A percentile compares a stretch with the other conserved stretches of the same genome.
Evolutionary conservation across 2,797 vertebrate genomes (phyloP).

Genomic region (Catamblyrhynchus diadema): DNA sequence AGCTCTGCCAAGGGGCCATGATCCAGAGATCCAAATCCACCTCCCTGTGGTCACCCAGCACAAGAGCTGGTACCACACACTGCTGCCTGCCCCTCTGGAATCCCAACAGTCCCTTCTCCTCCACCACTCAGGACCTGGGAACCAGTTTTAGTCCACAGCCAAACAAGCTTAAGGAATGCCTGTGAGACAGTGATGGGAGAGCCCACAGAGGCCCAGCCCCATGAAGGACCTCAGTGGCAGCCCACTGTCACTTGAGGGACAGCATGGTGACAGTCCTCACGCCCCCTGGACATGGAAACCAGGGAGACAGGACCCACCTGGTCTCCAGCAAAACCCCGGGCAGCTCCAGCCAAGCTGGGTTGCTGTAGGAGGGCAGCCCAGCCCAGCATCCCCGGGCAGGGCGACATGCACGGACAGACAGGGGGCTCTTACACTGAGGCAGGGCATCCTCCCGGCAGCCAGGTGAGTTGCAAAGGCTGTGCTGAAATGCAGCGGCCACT

Average conservation of each 20-base stretch:
- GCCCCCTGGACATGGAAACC: rapidly evolving
- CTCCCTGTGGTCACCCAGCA: rapidly evolving
- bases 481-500: rapidly evolving
- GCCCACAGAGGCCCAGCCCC: background rate
- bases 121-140: background rate
- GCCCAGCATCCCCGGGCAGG: rapidly evolving
- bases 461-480: background rate
- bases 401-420: rapidly evolving
- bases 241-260: background rate
- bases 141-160: background rate
- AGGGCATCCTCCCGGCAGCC: background rate
- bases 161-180: background rate
- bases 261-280: rapidly evolving
- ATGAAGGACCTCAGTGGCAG: rapidly evolving
- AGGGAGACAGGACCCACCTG: background rate
- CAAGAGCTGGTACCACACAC: rapidly evolving
- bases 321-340: background rate
- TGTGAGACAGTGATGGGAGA: rapidly evolving
- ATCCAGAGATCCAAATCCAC: background rate
- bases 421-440: rapidly evolving
- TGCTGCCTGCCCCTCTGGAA: background rate
- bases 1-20: rapidly evolving
- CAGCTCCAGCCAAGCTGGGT: background rate
- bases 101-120: background rate
- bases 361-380: background rate